Evolutionary conservation across 2,113 vertebrate species (phyloP), one percentile per base, ranked within the genome.

Genomic region (Emydura subglobosa): DNA sequence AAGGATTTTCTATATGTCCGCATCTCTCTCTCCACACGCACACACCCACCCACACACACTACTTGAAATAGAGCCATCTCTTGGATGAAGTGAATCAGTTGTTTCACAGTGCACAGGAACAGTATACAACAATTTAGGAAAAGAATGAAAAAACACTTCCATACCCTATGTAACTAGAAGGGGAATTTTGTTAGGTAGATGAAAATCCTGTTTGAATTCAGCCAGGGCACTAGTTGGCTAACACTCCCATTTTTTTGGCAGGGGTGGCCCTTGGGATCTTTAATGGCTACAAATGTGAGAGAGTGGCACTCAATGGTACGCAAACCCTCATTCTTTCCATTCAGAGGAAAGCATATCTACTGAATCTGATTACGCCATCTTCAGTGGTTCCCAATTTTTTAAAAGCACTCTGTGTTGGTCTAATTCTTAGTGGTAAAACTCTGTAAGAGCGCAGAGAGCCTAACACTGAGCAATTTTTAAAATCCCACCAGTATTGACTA

Each of bases 341-440:
- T 49, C 13, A 59, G 34, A 57, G 42, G 27, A 86, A 83, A 44
- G 42, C 68, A 29, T 51, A 49, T 79, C 9, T 72, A 25, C 9
- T 53, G 50, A 59, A 79, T 59, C 22, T 72, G 65, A 87, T 44
- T 57, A 19, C 12, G 25, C 44, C 27, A 25, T 31, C 29, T 83
- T 57, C 79, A 74, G 83, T 57, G 72, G 24, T 42, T n/a, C 11
- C 72, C 22, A 42, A 16, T 42, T 74, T 90, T 83, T 79, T 31
- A 21, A 22, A 87, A 51, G 11, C 27, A 4, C 25, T 49, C 19
- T 68, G 5, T 82, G 31, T 78, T 57, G 13, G 2, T 11, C 12
- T n/a, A 14, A 79, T 0, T 0, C 31, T 79, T 6, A 27, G 4
- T 44, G 49, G 34, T 86, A 42, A 61, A 0, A 1, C 54, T 78